Evolutionary conservation across 35 echinoderm and acorn worm genomes (phyloP), one percentile per base, ranked within the genome.

Genomic region (Chiridota heheva): DNA sequence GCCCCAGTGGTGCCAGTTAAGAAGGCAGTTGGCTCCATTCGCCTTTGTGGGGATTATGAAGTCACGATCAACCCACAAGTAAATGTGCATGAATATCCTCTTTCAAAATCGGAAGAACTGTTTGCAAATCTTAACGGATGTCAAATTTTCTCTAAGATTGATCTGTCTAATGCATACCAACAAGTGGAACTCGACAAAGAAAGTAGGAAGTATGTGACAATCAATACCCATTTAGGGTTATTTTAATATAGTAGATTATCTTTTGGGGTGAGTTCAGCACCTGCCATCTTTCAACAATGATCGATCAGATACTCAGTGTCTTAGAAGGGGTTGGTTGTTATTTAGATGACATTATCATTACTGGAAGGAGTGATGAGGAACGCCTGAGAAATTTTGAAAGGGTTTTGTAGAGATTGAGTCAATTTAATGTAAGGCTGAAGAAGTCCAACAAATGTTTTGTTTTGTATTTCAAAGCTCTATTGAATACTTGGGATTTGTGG

Each of bases 321-420:
- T 58, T 79, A 5, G 34, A 46, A 4, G 62, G 74, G 53, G 73
- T 62, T 5, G 55, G 59, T 7, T 86, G 56, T 33, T 64, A 46
- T 33, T 12, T 87, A 17, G 85, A 87, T 48, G 85, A 87, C 59
- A 74, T 88, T 18, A 79, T 88, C 36, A 63, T 81, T 2, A 87
- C 71, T 34, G 84, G 69, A 2, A 61, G 45, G 16, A 51, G 44
- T 78, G 71, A 87, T 45, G 42, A 30, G 20, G 43, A 55, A 42
- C 85, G 81, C 42, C 32, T 56, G 2, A 57, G 13, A 38, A 81
- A 80, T 27, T 31, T 88, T 18, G 86, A 62, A 22, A 13, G 45
- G 24, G 86, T 88, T 2, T 20, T 80, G 8, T 67, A 76, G 48
- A 67, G 43, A 45, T 39, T 87, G 5, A 34, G 64, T 48, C n/a